Base-by-base conservation (phyloP, 2,888 invertebrate species). In the Pseudococcus longispinus region DNA sequence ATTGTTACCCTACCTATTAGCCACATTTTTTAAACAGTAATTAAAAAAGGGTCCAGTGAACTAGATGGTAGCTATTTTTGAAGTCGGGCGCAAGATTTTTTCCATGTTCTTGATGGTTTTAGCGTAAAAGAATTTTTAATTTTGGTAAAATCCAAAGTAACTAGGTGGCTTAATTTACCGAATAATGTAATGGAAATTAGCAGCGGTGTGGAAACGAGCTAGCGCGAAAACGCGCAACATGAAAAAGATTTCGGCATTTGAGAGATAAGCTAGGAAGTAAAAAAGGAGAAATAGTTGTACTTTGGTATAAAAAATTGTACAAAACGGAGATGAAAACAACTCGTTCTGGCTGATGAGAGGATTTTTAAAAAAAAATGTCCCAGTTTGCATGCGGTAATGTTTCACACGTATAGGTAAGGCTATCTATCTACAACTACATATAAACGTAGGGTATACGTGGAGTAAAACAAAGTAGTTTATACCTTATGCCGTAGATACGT, bases 81-180 rank as follows among this genome's bases (percentile, higher is more conserved):
- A 60, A 60, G 23, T 60, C 23, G 2, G 11, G 60, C 60, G 60
- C 60, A 60, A 60, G 60, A 60, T 60, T 60, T 60, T n/a, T 60
- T 23, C 20, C 20, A 23, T 11, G 60, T 60, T 60, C 23, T 60
- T 60, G 60, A 60, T 60, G 60, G 60, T 20, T 60, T 23, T 20
- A 8, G 9, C 9, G 60, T 23, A 23, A 23, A 60, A 60, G 60
- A 60, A 60, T 60, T 60, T 60, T 60, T 60, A 60, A 60, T 60
- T 60, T 60, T 9, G 23, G 60, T 60, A 60, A 60, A 60, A 60
- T 60, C 60, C 60, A 60, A 60, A 60, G 60, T 60, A n/a, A n/a
- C n/a, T n/a, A 60, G 60, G 23, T 60, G 23, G 60, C 11, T 23
- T 60, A 60, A 60, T 60, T 60, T 60, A 23, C 60, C 11, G 20